A percentile compares a stretch with the other conserved stretches of the same genome.
Conservation (phyloP, 2,888 invertebrate genomes). For the Graphium colonna region DNA sequence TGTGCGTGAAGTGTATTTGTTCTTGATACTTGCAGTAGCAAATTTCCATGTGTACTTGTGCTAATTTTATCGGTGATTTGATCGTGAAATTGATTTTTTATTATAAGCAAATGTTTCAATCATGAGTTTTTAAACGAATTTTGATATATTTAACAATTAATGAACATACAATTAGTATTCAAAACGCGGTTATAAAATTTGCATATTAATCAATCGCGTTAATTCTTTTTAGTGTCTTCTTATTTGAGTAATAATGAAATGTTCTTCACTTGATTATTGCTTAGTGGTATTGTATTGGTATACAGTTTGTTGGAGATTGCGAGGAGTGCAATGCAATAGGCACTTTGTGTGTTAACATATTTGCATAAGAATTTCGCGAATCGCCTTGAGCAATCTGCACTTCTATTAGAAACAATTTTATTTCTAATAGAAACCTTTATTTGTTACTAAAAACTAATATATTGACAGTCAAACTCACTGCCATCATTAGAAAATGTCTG, state of each 20-base stretch:
- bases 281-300: background rate
- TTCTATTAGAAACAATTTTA: slow-evolving; percentile 25
- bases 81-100: background rate
- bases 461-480: background rate
- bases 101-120: too few species aligned
- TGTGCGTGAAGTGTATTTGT: background rate
- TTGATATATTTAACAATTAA: background rate
- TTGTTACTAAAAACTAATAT: background rate
- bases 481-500: background rate
- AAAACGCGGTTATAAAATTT: background rate
- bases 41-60: background rate
- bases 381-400: slow-evolving; percentile 47
- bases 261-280: too few species aligned
- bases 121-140: too few species aligned
- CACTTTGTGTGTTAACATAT: slow-evolving; percentile 34
- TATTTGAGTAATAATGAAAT: background rate
- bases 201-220: background rate
- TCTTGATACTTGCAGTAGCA: background rate
- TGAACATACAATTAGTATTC: background rate
- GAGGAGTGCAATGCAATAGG: slow-evolving; percentile 39
- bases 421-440: background rate
- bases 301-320: slow-evolving; percentile 26
- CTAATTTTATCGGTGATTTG: background rate
- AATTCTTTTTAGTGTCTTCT: background rate
- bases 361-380: slow-evolving; percentile 65